These are phyloP conservation scores for Philypnodon macrostomus DNA, from an alignment of 2,797 vertebrate genomes.

Conservation along the genomic window DNA sequence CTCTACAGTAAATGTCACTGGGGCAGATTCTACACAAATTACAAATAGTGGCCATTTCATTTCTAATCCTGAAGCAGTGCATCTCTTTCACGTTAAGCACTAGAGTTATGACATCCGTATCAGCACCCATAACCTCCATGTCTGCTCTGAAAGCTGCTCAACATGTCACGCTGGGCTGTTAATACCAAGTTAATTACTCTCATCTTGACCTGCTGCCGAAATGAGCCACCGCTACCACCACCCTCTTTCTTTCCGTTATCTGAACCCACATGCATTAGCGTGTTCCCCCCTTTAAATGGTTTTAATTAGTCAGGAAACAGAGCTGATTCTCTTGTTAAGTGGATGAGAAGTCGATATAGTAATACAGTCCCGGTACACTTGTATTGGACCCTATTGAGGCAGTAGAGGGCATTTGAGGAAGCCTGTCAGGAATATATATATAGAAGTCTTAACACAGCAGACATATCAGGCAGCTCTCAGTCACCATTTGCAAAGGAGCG, in stretches of 20 bases:
- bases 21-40: too few species aligned
- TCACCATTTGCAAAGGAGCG: conserved; percentile 39
- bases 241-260: conserved; percentile 72
- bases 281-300: conserved; percentile 67
- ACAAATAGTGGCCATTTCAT: neutral
- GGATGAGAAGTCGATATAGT: conserved; percentile 61
- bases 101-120: conserved; percentile 36
- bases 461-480: conserved; percentile 27
- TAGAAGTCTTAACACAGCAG: conserved; percentile 11
- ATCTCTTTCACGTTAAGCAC: conserved; percentile 18
- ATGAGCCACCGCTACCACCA: conserved; percentile 49
- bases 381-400: conserved; percentile 38
- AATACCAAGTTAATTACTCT: conserved; percentile 74
- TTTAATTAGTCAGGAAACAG: conserved; percentile 79
- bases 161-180: conserved; percentile 40
- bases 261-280: conserved; percentile 69
- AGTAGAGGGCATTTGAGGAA: conserved; percentile 20
- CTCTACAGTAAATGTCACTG: too few species aligned
- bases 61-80: conserved; percentile 8
- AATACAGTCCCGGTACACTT: conserved; percentile 49
- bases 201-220: conserved; percentile 71
- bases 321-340: conserved; percentile 66
- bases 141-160: conserved; percentile 28
- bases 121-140: conserved; percentile 38
- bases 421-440: conserved; percentile 38